Base-by-base conservation (phyloP, 2,797 vertebrate species). In the Zenarchopterus dispar region DNA sequence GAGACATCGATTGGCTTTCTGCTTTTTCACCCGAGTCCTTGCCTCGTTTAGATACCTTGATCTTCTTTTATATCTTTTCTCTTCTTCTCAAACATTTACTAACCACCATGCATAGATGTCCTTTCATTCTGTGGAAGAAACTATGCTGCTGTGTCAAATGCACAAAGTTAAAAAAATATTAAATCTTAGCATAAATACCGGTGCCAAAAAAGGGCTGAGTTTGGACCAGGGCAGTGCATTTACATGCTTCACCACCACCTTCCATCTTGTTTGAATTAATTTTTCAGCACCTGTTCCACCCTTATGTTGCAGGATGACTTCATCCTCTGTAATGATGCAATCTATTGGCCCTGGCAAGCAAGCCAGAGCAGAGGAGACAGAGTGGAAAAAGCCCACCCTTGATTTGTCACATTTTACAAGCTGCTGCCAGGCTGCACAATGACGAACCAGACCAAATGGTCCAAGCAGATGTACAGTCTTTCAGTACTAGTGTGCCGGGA, bases 231-330 rank as follows among this genome's bases (percentile, higher is more conserved):
- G 48, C 50, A 62, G 77, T 57, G n/a, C 72, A 79, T 89, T 82
- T 81, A 74, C 72, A 85, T 85, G 78, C 84, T 82, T 75, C 56
- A 73, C 66, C 65, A 54, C 70, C 75, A 66, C 75, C 77, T 70
- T 71, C 55, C 59, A 44, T 67, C 79, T 73, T 67, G 47, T 62
- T 66, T 84, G 84, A 81, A 90, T 92, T 85, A 91, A 91, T 91
- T 82, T 91, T 92, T 90, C 85, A 89, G 84, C 90, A 91, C 89
- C 88, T 91, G 89, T 88, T 89, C 78, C 73, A 53, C 77, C 86
- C 82, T 78, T 86, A 84, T 91, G 89, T 92, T 91, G 89, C 85
- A 90, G 85, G 80, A 93, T 93, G 93, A 93, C 91, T 89, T 94
- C 93, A 94, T 93, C 84, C 78, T 82, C 75, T 67, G 54, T 85